Evolutionary conservation across 2,113 vertebrate species (phyloP).

Genomic region (Brachypteracias leptosomus): DNA sequence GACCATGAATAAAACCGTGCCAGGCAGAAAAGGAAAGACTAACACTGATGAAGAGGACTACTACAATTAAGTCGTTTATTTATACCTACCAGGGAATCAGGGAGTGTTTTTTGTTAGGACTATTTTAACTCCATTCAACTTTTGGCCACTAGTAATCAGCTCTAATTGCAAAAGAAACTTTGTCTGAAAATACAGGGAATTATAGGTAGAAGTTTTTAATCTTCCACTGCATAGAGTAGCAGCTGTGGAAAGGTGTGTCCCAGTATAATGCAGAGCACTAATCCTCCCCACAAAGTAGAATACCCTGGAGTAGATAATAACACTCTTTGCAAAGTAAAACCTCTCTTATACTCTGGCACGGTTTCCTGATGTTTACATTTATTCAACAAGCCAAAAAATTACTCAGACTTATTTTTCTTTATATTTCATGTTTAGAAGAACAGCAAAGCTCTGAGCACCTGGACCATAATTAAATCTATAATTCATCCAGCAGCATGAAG

Average conservation of each 20-base stretch:
- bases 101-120: neutral
- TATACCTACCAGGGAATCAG: neutral
- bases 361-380: constrained; percentile 17
- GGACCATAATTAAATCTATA: constrained; percentile 52
- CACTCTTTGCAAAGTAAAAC: constrained; percentile 3
- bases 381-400: constrained; percentile 35
- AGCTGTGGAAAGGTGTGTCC: neutral
- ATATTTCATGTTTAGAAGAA: constrained; percentile 3
- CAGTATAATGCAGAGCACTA: neutral
- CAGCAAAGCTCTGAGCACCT: constrained; percentile 29
- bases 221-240: neutral
- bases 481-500: constrained; percentile 29
- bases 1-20: neutral
- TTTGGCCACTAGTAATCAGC: neutral
- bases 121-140: neutral
- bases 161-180: constrained; percentile 19
- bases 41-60: neutral
- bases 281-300: constrained; percentile 11
- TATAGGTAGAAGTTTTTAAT: neutral
- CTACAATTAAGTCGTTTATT: neutral
- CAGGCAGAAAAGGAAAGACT: neutral
- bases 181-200: neutral
- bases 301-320: neutral
- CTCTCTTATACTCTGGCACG: neutral
- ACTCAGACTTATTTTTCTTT: constrained; percentile 28